Base-by-base conservation (phyloP, 2,113 vertebrate species). In the Corythaixoides concolor region DNA sequence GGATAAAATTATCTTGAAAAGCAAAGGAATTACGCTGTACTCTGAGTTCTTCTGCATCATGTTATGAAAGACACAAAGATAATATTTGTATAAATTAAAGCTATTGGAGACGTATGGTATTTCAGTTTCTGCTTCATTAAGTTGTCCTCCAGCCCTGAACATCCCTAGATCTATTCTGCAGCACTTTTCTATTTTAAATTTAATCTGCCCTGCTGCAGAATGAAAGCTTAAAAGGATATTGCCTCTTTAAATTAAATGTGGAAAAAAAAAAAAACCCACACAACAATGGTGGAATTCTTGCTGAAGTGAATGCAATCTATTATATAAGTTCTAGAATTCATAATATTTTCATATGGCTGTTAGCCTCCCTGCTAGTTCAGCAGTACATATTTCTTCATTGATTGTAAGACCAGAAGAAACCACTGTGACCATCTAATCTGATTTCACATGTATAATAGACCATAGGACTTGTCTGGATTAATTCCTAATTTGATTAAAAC, bases 1-100 rank as follows among this genome's bases (percentile, higher is more conserved):
- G 96, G 78, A 69, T 96, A 94, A 97, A 96, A 97, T 92, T 88
- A 80, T 97, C 84, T 60, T 90, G 89, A 95, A 97, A 96, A 87
- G 94, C 73, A 89, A 85, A 95, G 87, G 78, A 96, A 88, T 93
- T 94, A 64, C 81, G 66, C 82, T 69, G 70, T 82, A 73, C 79
- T 94, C 76, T 84, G 76, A 90, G 90, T 82, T 93, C 52, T 52
- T 96, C 88, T 89, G 92, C 88, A 95, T 95, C 90, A 28, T 90
- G 85, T 95, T 97, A 88, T 96, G 96, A 96, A 97, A 95, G 95
- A 96, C 86, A 96, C 82, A 96, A 97, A 90, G 93, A 96, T 97
- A 97, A 97, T 97, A 97, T 97, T 97, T 97, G 96, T 95, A 95
- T 97, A 97, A 97, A 97, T 97, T 97, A 97, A 96, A 97, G 94